Base-by-base conservation (phyloP, 2,113 vertebrate species). In the Motacilla alba region DNA sequence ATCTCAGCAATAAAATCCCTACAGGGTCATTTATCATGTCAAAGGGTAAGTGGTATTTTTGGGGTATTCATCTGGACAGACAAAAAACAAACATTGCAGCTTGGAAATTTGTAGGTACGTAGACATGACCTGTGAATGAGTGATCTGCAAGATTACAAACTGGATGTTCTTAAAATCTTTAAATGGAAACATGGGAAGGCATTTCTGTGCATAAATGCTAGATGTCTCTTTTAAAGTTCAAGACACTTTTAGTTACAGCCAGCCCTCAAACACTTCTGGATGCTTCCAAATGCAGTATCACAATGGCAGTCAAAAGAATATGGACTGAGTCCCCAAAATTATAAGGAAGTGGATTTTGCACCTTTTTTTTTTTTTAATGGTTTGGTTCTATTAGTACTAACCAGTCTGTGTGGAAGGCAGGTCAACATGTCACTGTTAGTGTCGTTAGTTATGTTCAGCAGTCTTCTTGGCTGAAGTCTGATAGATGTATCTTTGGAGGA, bases 1-100 rank as follows among this genome's bases (percentile, higher is more conserved):
- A 87, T 90, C 90, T 77, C 31, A 70, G 68, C 43, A 91, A 77
- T 94, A 89, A 90, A 94, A 94, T 91, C 47, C 78, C 52, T 14
- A 55, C 64, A 92, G 82, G 67, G 60, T 81, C 52, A 93, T 95
- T 95, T 95, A 35, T 95, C 89, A 78, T 83, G 84, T 91, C 94
- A 92, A 76, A 95, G 89, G 78, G 79, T 92, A 95, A 93, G 82
- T 79, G 84, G 72, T 90, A 87, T 84, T 96, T 97, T 94, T 21
- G 4, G 82, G 43, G 28, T 94, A 83, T 95, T 75, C 77, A 83
- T 94, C 53, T 85, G 75, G 39, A 87, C 63, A 93, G 72, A 86
- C 10, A 24, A 81, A 74, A 94, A 90, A 23, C 33, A 74, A 88
- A 41, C 39, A 39, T 16, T 47, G 33, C 43, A 75, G 50, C 78